phyloP scores from a whole-genome alignment of 2,113 vertebrate species.

The Electrona antarctica region DNA sequence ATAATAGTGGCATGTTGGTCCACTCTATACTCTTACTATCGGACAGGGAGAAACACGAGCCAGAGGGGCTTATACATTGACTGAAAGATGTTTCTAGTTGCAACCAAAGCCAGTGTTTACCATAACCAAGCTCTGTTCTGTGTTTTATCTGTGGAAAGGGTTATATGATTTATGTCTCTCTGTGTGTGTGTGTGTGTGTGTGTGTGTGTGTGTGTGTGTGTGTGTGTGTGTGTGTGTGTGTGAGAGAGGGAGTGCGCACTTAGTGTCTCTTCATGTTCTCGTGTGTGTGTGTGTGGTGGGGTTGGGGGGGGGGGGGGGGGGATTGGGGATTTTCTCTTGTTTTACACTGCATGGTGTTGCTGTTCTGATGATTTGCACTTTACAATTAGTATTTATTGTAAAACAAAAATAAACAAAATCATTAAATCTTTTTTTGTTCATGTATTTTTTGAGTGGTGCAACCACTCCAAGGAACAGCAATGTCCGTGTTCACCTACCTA shows the following conservation, averaged over 20 bases:
- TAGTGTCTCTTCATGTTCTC: constrained; percentile 5
- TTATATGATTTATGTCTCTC: constrained; percentile 16
- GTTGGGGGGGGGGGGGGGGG: no score
- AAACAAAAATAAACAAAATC: constrained; percentile 65
- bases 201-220: neutral
- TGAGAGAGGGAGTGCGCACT: neutral
- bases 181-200: neutral
- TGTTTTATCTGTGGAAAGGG: constrained; percentile 26
- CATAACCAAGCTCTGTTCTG: constrained; percentile 29
- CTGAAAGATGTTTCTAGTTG: constrained; percentile 33
- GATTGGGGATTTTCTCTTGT: constrained; percentile 55
- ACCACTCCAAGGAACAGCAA: no score
- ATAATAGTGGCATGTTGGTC: constrained; percentile 55
- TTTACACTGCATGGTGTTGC: constrained; percentile 81
- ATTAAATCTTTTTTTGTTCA: constrained; percentile 3
- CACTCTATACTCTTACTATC: constrained; percentile 26
- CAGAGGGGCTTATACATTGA: constrained; percentile 23
- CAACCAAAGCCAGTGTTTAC: constrained; percentile 68
- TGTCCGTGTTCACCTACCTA: no score
- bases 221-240: neutral
- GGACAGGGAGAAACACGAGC: constrained; percentile 19
- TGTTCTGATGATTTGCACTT: constrained; percentile 83
- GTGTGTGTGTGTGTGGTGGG: constrained; percentile 17
- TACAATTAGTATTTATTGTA: constrained; percentile 79
- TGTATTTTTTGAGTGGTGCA: neutral